Evolutionary conservation across 2,888 invertebrate species (phyloP), one percentile per base, ranked within the genome.

Genomic region (Ormia ochracea): DNA sequence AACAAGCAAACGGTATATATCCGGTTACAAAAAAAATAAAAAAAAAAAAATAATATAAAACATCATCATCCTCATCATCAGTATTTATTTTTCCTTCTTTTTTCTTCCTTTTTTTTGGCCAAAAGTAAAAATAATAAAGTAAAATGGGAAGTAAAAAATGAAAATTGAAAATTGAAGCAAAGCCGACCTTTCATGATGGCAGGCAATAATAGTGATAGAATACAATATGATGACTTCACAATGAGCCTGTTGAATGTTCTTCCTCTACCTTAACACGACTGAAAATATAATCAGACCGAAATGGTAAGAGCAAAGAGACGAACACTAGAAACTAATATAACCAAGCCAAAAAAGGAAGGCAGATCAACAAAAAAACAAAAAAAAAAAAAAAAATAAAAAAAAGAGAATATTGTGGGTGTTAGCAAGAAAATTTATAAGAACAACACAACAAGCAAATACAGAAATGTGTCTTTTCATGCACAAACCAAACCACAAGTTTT

Each of bases 1-100:
- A 72, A 80, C 79, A 80, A 80, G 79, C 79, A 80, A 80, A 80
- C 79, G 79, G 75, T 80, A 80, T 75, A 66, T 70, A 75, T 80
- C 75, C 75, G 79, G 79, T 66, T 41, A 50, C 26, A 69, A 58
- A 61, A 65, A 79, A 63, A 61, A 69, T n/a, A n/a, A n/a, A n/a
- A n/a, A n/a, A n/a, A n/a, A n/a, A n/a, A n/a, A n/a, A n/a, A n/a
- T n/a, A n/a, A n/a, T n/a, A n/a, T n/a, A 28, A 48, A 59, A 14
- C 36, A 65, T 54, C 50, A 23, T 48, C 54, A 54, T 56, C 65
- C 41, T 74, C 45, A 56, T 74, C 21, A 50, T 65, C 38, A 36
- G 48, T 50, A 58, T 48, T 74, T 58, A 48, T 45, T 36, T 74
- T 56, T 56, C 28, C 43, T 48, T 61, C 72, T 65, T 61, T 61